A percentile compares a stretch with the other conserved stretches of the same genome.
These are phyloP conservation scores for Polyodon spathula DNA, from an alignment of 2,113 vertebrate genomes.

Conservation along the genomic window DNA sequence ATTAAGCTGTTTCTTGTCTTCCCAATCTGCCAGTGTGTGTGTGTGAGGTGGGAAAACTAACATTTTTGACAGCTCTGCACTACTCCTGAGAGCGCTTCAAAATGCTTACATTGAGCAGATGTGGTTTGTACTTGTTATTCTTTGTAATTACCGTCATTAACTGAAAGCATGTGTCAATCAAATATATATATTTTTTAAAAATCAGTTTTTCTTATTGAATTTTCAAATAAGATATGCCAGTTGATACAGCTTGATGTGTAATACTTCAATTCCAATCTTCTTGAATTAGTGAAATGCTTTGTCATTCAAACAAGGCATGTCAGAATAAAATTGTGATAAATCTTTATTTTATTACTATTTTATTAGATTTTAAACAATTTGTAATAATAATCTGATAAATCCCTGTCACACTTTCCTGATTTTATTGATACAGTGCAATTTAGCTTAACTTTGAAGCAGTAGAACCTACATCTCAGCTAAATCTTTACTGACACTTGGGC, in stretches of 20 bases:
- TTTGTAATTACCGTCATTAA: slow-evolving; percentile 97
- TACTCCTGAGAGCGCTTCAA: slow-evolving; percentile 44
- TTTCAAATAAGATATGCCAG: slow-evolving; percentile 47
- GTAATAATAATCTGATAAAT: too few relatives aligned
- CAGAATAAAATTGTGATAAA: too few relatives aligned
- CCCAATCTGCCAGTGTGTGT: slow-evolving; percentile 40
- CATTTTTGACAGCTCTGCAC: slow-evolving; percentile 66
- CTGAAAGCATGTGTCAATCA: slow-evolving; percentile 96
- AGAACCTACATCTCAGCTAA: slow-evolving; percentile 61
- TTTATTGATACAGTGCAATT: slow-evolving; percentile 63
- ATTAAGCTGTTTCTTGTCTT: slow-evolving; percentile 89
- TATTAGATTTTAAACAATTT: too few relatives aligned
- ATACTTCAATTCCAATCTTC: too few relatives aligned
- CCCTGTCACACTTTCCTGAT: slow-evolving; percentile 12
- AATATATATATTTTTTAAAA: slow-evolving; percentile 72
- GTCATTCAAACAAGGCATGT: too few relatives aligned
- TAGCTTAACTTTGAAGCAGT: slow-evolving; percentile 64
- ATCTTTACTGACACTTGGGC: slow-evolving; percentile 55
- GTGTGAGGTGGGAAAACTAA: slow-evolving; percentile 57
- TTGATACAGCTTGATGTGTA: not conserved
- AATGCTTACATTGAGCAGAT: slow-evolving; percentile 83
- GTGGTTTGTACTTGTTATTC: slow-evolving; percentile 83
- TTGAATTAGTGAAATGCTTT: too few relatives aligned
- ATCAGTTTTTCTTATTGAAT: slow-evolving; percentile 37
- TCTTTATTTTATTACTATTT: too few relatives aligned